phyloP scores from a whole-genome alignment of 2,113 vertebrate genomes.

The Oncorhynchus keta region DNA sequence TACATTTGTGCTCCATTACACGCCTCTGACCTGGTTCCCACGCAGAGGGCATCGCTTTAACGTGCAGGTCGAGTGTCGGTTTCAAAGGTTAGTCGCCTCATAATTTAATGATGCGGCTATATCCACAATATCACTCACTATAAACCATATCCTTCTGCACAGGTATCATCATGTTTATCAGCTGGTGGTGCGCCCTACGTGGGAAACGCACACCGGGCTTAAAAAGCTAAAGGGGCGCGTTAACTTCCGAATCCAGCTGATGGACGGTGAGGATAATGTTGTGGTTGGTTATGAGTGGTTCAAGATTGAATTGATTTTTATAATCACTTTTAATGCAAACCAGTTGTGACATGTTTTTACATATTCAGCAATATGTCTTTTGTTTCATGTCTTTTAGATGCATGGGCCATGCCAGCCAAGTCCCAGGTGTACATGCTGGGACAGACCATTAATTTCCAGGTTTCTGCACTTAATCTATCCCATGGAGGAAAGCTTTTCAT shows the following conservation, averaged over 20 bases:
- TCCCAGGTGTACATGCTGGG: slow-evolving; percentile 58
- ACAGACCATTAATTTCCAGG: slow-evolving; percentile 60
- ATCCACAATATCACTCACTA: neutral
- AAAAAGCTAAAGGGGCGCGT: slow-evolving; percentile 52
- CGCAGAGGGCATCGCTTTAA: slow-evolving; percentile 26
- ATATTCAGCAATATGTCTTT: neutral
- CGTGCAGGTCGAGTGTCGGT: slow-evolving; percentile 65
- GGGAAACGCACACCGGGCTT: slow-evolving; percentile 40
- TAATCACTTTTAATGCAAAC: neutral
- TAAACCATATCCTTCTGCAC: neutral
- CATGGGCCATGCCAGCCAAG: slow-evolving; percentile 47
- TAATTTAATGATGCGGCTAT: neutral
- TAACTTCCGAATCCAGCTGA: slow-evolving; percentile 62
- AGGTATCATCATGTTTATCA: slow-evolving; percentile 65
- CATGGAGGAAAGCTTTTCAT: slow-evolving; percentile 60
- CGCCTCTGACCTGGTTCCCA: slow-evolving; percentile 32
- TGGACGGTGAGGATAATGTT: slow-evolving; percentile 61
- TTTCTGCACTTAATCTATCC: slow-evolving; percentile 49
- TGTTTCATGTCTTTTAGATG: slow-evolving; percentile 41
- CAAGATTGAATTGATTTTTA: neutral
- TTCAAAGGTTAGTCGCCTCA: slow-evolving; percentile 54
- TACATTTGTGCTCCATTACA: slow-evolving; percentile 61
- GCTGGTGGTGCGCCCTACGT: slow-evolving; percentile 64
- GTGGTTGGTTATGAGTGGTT: neutral
- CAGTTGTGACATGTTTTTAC: neutral